Base-by-base conservation (phyloP, 2,797 vertebrate genomes). In the Melanotaenia pygmaea region DNA sequence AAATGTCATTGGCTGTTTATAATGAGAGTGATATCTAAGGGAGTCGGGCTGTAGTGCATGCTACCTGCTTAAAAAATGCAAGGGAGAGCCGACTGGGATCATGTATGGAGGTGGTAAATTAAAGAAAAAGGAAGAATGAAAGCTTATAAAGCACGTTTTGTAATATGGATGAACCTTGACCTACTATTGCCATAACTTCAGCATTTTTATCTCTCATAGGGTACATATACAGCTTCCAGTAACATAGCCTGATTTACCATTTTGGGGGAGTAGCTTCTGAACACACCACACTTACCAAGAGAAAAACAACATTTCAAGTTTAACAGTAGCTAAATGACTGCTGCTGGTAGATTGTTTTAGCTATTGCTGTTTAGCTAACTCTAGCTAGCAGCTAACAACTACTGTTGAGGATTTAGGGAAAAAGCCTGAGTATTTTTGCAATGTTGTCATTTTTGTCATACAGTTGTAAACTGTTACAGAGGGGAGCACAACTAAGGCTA, bases 1-100 rank as follows among this genome's bases (percentile, higher is more conserved):
- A 94, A 93, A 94, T 94, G 92, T 89, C 92, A 91, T 67, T 83
- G 78, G 60, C 67, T 83, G 76, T 86, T 89, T 85, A 76, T 88
- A 86, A 86, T 86, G 63, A 81, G 45, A 5, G 32, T 2, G 38
- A 62, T 40, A 64, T 78, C 63, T 53, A n/a, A 58, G 28, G 70
- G 47, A 20, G 38, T 0, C 59, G 70, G 50, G 69, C 57, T 9
- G 59, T 62, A 54, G 66, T 63, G 63, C 35, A 51, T 56, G 63
- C 34, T 5, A 22, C 64, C 72, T 80, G 71, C 67, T 84, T 65
- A 73, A 54, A 14, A 40, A 63, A 62, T 26, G 59, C 66, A 16
- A 56, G 64, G 67, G 35, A 6, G 34, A n/a, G 64, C 68, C 67
- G 81, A 65, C 58, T 66, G 26, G 5, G 14, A 26, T 28, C 50